Percentiles rank a stretch among this genome's conserved stretches.
phyloP scores from a whole-genome alignment of 2,888 invertebrate species.

The Monoplex corrugatus region DNA sequence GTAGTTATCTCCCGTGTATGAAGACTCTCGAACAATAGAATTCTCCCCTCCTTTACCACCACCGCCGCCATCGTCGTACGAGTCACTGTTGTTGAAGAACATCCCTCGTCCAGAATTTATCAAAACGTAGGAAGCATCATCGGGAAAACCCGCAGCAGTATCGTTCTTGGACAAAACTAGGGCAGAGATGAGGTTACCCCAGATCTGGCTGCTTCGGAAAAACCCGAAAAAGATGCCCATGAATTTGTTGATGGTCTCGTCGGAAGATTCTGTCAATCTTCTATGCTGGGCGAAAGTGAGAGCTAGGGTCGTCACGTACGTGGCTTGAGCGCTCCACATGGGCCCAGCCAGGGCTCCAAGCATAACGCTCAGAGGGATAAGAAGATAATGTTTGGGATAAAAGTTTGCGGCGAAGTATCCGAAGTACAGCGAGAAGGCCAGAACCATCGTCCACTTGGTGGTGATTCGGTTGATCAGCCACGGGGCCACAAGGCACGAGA shows the following conservation, averaged over 20 bases:
- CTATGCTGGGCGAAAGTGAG: conserved; percentile 76
- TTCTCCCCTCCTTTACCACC: not conserved
- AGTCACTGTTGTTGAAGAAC: not conserved
- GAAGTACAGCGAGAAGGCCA: conserved; percentile 73
- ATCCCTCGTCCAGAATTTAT: too few relatives aligned
- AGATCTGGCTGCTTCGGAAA: conserved; percentile 76
- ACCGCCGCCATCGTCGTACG: not conserved
- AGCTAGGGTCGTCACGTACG: conserved; percentile 77
- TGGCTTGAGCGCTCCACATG: conserved; percentile 78
- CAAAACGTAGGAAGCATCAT: too few relatives aligned
- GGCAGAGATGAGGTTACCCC: conserved; percentile 79
- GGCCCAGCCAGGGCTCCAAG: conserved; percentile 77
- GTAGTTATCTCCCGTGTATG: too few relatives aligned
- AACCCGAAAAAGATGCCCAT: conserved; percentile 79
- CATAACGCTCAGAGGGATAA: conserved; percentile 74
- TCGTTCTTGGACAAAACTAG: conserved; percentile 67
- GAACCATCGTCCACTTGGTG: conserved; percentile 79
- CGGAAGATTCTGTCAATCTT: conserved; percentile 63
- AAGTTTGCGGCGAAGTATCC: conserved; percentile 77
- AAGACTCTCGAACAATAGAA: too few relatives aligned
- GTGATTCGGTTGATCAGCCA: conserved; percentile 75
- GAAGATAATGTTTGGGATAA: conserved; percentile 73
- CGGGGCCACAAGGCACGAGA: conserved; percentile 78
- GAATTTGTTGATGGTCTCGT: conserved; percentile 76
- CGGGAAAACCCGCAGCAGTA: too few relatives aligned